Percentiles rank a stretch among this genome's conserved stretches.
phyloP scores from a whole-genome alignment of 2,888 invertebrate species.

The Chromoteleia sp. region DNA sequence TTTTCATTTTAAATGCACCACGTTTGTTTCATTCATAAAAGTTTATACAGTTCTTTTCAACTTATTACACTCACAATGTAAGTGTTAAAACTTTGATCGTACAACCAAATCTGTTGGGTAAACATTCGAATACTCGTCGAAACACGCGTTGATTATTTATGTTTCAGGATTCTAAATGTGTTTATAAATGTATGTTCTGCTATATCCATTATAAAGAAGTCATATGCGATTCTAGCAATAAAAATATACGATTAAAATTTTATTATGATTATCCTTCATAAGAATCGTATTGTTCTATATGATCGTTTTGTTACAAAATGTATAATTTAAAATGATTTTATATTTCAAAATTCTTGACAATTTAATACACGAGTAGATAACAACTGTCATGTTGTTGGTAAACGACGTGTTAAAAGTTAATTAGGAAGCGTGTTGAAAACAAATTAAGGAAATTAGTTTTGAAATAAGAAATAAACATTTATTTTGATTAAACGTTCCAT shows the following conservation, averaged over 20 bases:
- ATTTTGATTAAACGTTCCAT: too few species aligned
- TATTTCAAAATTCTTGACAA: too few species aligned
- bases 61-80: conserved; percentile 10
- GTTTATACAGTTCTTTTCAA: conserved; percentile 19
- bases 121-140: conserved; percentile 11
- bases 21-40: conserved; percentile 1
- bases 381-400: too few species aligned
- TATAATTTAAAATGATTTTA: too few species aligned
- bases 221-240: background rate
- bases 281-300: background rate
- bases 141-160: conserved; percentile 25
- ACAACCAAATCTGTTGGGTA: conserved; percentile 15
- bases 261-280: too few species aligned
- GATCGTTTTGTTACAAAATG: too few species aligned
- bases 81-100: conserved; percentile 17
- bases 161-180: conserved; percentile 11
- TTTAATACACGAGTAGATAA: too few species aligned
- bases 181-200: background rate
- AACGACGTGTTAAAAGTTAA: too few species aligned
- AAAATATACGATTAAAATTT: background rate
- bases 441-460: too few species aligned
- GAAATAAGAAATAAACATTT: too few species aligned
- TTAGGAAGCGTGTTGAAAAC: too few species aligned
- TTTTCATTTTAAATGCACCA: too few species aligned
- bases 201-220: conserved; percentile 7